These are phyloP conservation scores for Ascaphus truei DNA, from an alignment of 2,113 vertebrate genomes.

Conservation along the genomic window DNA sequence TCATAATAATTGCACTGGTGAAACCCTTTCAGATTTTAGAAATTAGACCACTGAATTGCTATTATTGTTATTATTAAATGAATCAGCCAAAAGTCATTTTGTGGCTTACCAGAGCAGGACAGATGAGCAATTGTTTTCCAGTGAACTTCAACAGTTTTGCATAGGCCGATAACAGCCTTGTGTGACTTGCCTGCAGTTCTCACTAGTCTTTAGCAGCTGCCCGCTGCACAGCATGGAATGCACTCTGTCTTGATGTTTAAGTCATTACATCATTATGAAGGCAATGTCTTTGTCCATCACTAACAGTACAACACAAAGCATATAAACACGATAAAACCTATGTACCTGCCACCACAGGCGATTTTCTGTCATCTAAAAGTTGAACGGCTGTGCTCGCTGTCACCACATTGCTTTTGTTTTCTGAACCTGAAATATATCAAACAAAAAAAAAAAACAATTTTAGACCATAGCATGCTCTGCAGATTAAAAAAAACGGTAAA, in stretches of 20 bases:
- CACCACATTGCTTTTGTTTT: constrained; percentile 90
- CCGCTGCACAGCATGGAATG: neutral
- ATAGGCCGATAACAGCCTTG: neutral
- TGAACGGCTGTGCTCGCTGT: constrained; percentile 94
- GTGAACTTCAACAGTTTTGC: neutral
- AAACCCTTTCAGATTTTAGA: constrained; percentile 15
- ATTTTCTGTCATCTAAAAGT: constrained; percentile 92
- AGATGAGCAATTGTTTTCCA: constrained; percentile 19
- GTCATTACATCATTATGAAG: neutral
- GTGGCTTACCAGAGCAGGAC: constrained; percentile 8
- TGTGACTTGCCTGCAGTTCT: neutral
- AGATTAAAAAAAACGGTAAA: no score
- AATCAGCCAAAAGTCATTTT: constrained; percentile 15
- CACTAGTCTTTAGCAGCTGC: no score
- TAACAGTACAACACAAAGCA: neutral
- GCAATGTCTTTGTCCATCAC: neutral
- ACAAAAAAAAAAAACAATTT: neutral
- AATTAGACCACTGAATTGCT: neutral
- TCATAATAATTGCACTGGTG: constrained; percentile 24
- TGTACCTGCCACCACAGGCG: constrained; percentile 93
- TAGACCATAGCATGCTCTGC: no score
- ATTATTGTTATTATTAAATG: constrained; percentile 25
- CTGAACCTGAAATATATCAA: constrained; percentile 59
- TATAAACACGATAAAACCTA: neutral
- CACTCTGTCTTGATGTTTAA: neutral